Conservation (phyloP, 2,888 invertebrate species). For the Eilema depressum region DNA sequence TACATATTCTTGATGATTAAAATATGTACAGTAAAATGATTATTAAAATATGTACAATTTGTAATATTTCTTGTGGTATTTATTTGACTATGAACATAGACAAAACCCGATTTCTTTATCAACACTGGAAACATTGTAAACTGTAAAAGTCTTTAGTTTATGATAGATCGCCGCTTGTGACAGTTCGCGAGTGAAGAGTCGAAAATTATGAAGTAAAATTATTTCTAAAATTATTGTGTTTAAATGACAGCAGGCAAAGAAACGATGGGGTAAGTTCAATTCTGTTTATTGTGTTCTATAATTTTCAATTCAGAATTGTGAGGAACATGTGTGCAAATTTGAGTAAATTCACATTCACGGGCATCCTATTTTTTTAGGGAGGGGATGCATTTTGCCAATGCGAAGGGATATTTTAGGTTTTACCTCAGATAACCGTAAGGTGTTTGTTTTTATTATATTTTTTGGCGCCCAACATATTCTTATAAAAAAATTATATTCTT, state of each 20-base stretch:
- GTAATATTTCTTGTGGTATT: not conserved
- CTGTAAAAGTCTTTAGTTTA: slow-evolving; percentile 60
- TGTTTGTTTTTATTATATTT: slow-evolving; percentile 26
- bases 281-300: slow-evolving; percentile 33
- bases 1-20: not conserved
- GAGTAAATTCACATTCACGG: slow-evolving; percentile 65
- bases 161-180: slow-evolving; percentile 67
- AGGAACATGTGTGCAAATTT: slow-evolving; percentile 29
- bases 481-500: slow-evolving; percentile 20
- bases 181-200: slow-evolving; percentile 70
- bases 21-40: slow-evolving; percentile 15
- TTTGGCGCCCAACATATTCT: slow-evolving; percentile 36
- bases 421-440: slow-evolving; percentile 42
- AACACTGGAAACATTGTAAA: slow-evolving; percentile 35
- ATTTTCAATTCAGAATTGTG: slow-evolving; percentile 26
- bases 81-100: slow-evolving; percentile 17
- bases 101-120: slow-evolving; percentile 14
- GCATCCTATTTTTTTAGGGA: slow-evolving; percentile 83
- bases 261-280: slow-evolving; percentile 91
- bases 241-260: slow-evolving; percentile 94
- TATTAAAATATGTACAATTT: too few species aligned
- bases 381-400: slow-evolving; percentile 85
- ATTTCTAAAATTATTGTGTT: slow-evolving; percentile 78
- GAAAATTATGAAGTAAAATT: slow-evolving; percentile 75
- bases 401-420: slow-evolving; percentile 81